A percentile compares a stretch with the other conserved stretches of the same genome.
These are phyloP conservation scores for Drosophila teissieri DNA, from an alignment of 1,140 invertebrate species.

Conservation along the genomic window DNA sequence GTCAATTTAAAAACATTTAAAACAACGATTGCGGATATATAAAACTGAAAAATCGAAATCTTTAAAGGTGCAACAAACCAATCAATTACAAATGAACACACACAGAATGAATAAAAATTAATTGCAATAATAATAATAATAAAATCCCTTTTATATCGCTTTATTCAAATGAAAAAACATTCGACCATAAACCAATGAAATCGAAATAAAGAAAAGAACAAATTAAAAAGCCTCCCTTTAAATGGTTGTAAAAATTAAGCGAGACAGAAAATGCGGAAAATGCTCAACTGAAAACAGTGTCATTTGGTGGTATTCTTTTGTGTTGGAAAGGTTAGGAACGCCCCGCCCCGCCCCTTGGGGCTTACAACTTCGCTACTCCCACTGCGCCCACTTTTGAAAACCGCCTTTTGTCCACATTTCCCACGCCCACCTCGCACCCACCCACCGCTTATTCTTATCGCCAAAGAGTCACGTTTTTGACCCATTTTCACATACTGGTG, in stretches of 20 bases:
- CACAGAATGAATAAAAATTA: too few relatives aligned
- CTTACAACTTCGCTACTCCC: background rate
- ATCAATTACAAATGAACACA: too few relatives aligned
- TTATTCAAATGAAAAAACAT: too few relatives aligned
- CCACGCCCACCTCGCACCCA: constrained; percentile 3
- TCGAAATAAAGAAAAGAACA: background rate
- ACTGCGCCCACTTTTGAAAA: constrained; percentile 1
- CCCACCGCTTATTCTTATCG: constrained; percentile 21
- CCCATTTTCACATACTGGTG: constrained; percentile 46
- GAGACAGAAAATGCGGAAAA: background rate
- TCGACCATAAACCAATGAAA: background rate
- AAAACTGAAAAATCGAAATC: too few relatives aligned
- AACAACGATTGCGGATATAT: too few relatives aligned
- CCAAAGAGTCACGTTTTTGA: constrained; percentile 52
- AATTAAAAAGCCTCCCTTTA: background rate
- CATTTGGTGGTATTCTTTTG: constrained; percentile 11
- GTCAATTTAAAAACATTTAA: background rate
- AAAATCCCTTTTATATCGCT: too few relatives aligned
- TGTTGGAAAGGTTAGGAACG: background rate
- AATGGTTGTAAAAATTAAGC: background rate
- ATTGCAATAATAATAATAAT: too few relatives aligned
- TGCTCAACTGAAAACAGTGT: background rate
- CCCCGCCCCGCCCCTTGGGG: background rate
- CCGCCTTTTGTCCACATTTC: constrained; percentile 1
- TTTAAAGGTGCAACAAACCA: too few relatives aligned